Conservation (phyloP, 2,888 invertebrate species). For the Anthoptus insignis region DNA sequence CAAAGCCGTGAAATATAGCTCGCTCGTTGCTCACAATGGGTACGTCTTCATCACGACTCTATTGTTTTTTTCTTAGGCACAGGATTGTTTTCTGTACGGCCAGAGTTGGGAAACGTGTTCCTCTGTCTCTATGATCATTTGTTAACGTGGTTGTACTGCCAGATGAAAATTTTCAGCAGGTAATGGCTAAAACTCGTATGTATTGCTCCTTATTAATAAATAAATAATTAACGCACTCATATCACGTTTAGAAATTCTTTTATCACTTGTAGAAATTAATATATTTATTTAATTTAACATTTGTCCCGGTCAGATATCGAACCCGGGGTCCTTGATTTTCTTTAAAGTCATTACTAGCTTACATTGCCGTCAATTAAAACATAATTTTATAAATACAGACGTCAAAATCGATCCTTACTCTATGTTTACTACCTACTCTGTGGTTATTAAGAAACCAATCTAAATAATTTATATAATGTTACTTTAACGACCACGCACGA, state of each 20-base stretch:
- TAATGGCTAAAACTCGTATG: neutral
- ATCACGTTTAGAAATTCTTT: too few species aligned
- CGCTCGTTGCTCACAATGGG: slow-evolving; percentile 85
- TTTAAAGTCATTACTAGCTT: too few species aligned
- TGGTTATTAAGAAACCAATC: neutral
- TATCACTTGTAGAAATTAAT: too few species aligned
- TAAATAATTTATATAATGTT: too few species aligned
- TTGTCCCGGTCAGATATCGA: too few species aligned
- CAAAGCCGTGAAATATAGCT: slow-evolving; percentile 85
- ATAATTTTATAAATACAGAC: slow-evolving; percentile 2
- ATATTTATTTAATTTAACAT: too few species aligned
- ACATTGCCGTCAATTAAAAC: too few species aligned
- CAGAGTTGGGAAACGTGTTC: slow-evolving; percentile 80
- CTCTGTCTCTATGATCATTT: slow-evolving; percentile 69
- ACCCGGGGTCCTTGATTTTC: too few species aligned
- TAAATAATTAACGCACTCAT: too few species aligned
- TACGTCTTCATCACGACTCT: slow-evolving; percentile 86
- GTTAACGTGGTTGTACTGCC: slow-evolving; percentile 56
- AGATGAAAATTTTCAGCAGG: slow-evolving; percentile 6
- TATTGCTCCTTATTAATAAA: too few species aligned
- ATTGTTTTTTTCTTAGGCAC: slow-evolving; percentile 84
- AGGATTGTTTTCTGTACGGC: slow-evolving; percentile 79
- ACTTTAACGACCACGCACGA: too few species aligned
- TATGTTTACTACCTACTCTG: neutral
- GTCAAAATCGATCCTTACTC: too few species aligned